These are phyloP conservation scores for Pristionchus japonicus DNA, from an alignment of 2,888 invertebrate genomes.

Conservation along the genomic window DNA sequence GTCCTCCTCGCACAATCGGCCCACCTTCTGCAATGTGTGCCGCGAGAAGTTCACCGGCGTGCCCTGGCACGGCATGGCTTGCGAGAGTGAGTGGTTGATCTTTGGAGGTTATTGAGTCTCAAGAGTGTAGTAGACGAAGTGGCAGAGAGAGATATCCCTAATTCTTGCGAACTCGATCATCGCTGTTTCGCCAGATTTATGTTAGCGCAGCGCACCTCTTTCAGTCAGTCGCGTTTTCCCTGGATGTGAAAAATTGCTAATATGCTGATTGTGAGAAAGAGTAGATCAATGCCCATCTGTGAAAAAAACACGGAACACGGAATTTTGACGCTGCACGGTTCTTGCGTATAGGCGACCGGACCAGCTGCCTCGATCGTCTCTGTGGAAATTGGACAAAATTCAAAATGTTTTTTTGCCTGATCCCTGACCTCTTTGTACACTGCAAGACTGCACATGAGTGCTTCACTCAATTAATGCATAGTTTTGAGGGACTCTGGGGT, in stretches of 20 bases:
- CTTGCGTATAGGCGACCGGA: background rate
- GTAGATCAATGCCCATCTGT: too few species aligned
- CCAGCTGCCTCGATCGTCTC: background rate
- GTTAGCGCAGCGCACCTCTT: too few species aligned
- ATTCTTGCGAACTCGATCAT: too few species aligned
- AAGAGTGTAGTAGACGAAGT: too few species aligned
- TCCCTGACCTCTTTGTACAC: background rate
- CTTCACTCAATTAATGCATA: background rate
- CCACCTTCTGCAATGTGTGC: constrained; percentile 88
- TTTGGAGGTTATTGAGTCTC: too few species aligned
- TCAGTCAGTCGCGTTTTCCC: too few species aligned
- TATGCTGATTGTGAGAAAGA: too few species aligned
- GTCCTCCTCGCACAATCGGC: constrained; percentile 50
- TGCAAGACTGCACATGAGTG: background rate
- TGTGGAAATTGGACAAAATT: background rate
- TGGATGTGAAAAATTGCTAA: too few species aligned
- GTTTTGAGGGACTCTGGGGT: background rate
- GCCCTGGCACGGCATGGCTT: constrained; percentile 93
- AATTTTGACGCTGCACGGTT: background rate
- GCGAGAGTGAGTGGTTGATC: constrained; percentile 81
- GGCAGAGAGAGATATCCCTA: too few species aligned
- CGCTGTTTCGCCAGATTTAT: too few species aligned
- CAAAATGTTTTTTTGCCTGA: background rate
- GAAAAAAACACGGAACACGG: background rate
- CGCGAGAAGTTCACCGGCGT: constrained; percentile 91